Evolutionary conservation across 1,140 invertebrate genomes (phyloP), one percentile per base, ranked within the genome.

Genomic region (Drosophila carrolli): DNA sequence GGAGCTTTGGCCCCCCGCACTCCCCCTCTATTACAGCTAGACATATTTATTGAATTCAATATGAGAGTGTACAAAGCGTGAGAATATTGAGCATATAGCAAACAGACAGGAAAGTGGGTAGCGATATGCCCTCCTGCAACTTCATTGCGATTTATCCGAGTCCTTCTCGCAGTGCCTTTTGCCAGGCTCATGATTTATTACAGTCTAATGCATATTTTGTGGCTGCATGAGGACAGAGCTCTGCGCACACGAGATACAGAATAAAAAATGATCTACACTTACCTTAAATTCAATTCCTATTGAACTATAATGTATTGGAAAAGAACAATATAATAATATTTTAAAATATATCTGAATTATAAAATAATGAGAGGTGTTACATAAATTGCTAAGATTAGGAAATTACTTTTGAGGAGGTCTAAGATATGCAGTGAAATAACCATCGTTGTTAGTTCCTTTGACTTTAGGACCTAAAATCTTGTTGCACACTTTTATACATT

Each of bases 181-280:
- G 70, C 76, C 61, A 59, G 73, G 47, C 74, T 62, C 70, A 90
- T 89, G 84, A 89, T 89, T 89, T 89, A 89, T 89, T 89, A 89
- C 70, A 84, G 73, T 84, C 77, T 79, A 81, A 89, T 89, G 84
- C 85, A 90, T 83, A 89, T 89, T 84, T 90, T 81, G 71, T 74
- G 60, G 72, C 72, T 65, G 71, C 59, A 74, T 53, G 32, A 75
- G 46, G 59, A 47, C 32, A 16, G n/a, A 53, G 38, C 19, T 11
- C 27, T 60, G 38, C 60, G 40, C 55, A 59, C 38, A 23, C 27
- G 55, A 19, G 51, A 14, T 43, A n/a, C 59, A 62, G 19, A 1
- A 27, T 0, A 2, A 43, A 29, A 63, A 59, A 58, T 13, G 11
- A 16, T 16, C 8, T 14, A 40, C 4, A 5, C 16, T 9, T 6